These are phyloP conservation scores for Hyperopisus bebe DNA, from an alignment of 2,113 vertebrate genomes.

Conservation along the genomic window DNA sequence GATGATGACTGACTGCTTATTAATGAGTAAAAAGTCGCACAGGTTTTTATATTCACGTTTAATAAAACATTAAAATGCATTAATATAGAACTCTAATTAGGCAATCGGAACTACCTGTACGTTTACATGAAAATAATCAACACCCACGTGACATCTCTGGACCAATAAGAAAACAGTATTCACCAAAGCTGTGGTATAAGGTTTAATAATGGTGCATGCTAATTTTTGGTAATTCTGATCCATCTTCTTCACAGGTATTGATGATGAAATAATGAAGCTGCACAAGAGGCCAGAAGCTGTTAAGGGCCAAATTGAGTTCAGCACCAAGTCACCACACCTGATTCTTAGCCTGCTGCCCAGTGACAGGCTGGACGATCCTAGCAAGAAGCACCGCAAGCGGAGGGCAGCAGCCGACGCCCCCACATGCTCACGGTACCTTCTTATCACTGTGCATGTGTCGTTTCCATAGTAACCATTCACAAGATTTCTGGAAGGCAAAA, in stretches of 20 bases:
- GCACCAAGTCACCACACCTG: constrained; percentile 68
- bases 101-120: neutral
- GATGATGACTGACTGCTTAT: too few species aligned
- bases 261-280: constrained; percentile 57
- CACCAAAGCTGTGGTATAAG: too few species aligned
- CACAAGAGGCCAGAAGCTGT: constrained; percentile 48
- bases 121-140: neutral
- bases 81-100: neutral
- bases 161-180: neutral
- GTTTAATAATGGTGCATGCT: too few species aligned
- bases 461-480: neutral
- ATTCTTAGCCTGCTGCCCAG: constrained; percentile 69
- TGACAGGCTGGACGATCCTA: constrained; percentile 57
- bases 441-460: neutral
- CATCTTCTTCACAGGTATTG: constrained; percentile 50
- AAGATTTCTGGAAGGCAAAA: neutral
- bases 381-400: constrained; percentile 62
- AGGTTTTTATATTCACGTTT: neutral
- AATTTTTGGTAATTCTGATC: neutral
- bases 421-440: constrained; percentile 61
- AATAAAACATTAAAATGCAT: neutral
- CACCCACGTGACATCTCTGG: neutral
- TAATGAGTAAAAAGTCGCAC: too few species aligned
- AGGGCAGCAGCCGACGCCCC: constrained; percentile 59
- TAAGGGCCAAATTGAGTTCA: constrained; percentile 62